Evolutionary conservation across 2,888 invertebrate genomes (phyloP).

Genomic region (Drosophila cognata): DNA sequence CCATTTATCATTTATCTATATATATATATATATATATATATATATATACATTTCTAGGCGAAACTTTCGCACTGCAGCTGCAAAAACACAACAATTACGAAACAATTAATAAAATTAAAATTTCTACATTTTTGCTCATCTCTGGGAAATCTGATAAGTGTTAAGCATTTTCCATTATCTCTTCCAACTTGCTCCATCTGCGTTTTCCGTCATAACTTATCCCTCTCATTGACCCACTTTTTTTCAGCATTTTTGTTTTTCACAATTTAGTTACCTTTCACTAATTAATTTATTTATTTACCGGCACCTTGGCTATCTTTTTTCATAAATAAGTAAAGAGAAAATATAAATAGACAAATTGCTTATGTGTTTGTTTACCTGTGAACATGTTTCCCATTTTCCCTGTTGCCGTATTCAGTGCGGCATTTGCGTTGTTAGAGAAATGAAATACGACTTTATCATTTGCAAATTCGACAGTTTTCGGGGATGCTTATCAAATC

Average conservation of each 20-base stretch:
- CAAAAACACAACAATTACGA: background rate
- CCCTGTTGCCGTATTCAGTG: background rate
- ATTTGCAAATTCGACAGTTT: constrained; percentile 73
- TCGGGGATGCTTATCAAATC: constrained; percentile 52
- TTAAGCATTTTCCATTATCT: background rate
- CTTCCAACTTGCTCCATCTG: background rate
- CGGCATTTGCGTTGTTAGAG: constrained; percentile 26
- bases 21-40: background rate
- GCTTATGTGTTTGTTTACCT: constrained; percentile 57
- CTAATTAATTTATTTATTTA: background rate
- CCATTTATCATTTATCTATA: background rate
- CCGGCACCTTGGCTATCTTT: background rate
- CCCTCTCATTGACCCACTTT: background rate
- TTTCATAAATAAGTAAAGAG: constrained; percentile 2
- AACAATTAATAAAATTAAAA: constrained; percentile 23
- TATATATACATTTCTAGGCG: background rate
- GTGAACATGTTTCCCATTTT: constrained; percentile 20
- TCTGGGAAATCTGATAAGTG: background rate
- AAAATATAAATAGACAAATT: constrained; percentile 49
- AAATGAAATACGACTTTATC: constrained; percentile 66
- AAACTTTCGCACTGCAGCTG: constrained; percentile 21
- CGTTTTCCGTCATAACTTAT: background rate
- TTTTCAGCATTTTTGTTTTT: background rate
- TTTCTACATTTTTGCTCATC: background rate
- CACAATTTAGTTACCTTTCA: background rate